Evolutionary conservation across 2,797 vertebrate species (phyloP), one percentile per base, ranked within the genome.

Genomic region (Onychomys leucogaster): DNA sequence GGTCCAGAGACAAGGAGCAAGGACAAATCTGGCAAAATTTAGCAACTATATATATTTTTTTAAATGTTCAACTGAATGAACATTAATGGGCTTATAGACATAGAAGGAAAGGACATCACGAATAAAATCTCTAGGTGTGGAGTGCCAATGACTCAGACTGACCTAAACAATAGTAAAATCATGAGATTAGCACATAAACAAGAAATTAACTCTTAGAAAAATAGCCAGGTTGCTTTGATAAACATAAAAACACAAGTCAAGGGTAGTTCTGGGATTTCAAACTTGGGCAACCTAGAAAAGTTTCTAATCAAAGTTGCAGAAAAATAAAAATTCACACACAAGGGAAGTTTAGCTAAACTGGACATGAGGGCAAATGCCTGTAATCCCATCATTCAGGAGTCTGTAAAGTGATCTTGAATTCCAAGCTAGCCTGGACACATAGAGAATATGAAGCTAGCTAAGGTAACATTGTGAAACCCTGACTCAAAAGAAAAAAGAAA

Each of bases 161-260:
- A 9, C 23, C 21, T 85, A 91, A 76, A 87, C 65, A 86, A 84
- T 59, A 76, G n/a, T 69, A 52, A 61, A 14, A 88, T 59, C 57
- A 78, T 52, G 14, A 92, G 27, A 90, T 34, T 34, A 63, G n/a
- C 78, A 76, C 25, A 81, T 88, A 43, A 94, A 76, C 59, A 93
- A 55, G n/a, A 81, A 86, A 21, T 88, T 37, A n/a, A 61, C 67
- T 84, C 83, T 87, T 89, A 65, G 55, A 85, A 87, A 92, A 96
- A 59, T 61, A 61, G 2, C 12, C 12, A 46, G 2, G 10, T 85
- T 87, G 83, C 13, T 25, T 73, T 52, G 13, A 67, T 78, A 27
- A 93, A 86, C 67, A 46, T 52, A 52, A 21, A 82, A 21, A 23
- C 3, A 67, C 17, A n/a, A 67, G 10, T 81, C 41, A 88, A 49